A percentile compares a stretch with the other conserved stretches of the same genome.
Evolutionary conservation across 2,888 invertebrate genomes (phyloP).

Genomic region (Selenia dentaria): DNA sequence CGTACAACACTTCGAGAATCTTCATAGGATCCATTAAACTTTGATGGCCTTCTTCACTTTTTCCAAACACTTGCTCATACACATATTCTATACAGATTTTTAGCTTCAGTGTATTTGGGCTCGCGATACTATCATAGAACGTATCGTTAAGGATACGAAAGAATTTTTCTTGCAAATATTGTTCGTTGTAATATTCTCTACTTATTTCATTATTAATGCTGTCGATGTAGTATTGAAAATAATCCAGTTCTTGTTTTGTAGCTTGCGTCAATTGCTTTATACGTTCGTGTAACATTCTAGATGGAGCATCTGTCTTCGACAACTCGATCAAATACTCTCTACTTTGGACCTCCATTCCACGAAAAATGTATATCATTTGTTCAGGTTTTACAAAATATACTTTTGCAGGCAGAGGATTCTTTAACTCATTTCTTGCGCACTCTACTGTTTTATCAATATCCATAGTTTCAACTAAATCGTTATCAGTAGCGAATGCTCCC

Average conservation of each 20-base stretch:
- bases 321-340: slow-evolving; percentile 73
- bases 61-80: slow-evolving; percentile 75
- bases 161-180: slow-evolving; percentile 68
- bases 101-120: slow-evolving; percentile 65
- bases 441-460: slow-evolving; percentile 75
- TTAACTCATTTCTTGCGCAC: slow-evolving; percentile 61
- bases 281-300: slow-evolving; percentile 56
- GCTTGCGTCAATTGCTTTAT: slow-evolving; percentile 62
- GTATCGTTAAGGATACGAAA: slow-evolving; percentile 67
- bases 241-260: slow-evolving; percentile 68
- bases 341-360: slow-evolving; percentile 76
- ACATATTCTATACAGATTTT: slow-evolving; percentile 79
- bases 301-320: slow-evolving; percentile 66
- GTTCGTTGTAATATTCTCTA: slow-evolving; percentile 67
- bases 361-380: slow-evolving; percentile 71
- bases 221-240: slow-evolving; percentile 75
- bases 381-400: slow-evolving; percentile 63
- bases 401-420: slow-evolving; percentile 53
- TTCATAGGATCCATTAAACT: slow-evolving; percentile 74
- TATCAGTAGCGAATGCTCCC: slow-evolving; percentile 67
- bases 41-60: slow-evolving; percentile 76
- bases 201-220: slow-evolving; percentile 60
- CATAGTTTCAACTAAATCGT: slow-evolving; percentile 67
- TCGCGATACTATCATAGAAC: slow-evolving; percentile 73
- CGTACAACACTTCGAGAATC: slow-evolving; percentile 75